Conservation (phyloP, 2,797 vertebrate species). For the Pelodytes ibericus region DNA sequence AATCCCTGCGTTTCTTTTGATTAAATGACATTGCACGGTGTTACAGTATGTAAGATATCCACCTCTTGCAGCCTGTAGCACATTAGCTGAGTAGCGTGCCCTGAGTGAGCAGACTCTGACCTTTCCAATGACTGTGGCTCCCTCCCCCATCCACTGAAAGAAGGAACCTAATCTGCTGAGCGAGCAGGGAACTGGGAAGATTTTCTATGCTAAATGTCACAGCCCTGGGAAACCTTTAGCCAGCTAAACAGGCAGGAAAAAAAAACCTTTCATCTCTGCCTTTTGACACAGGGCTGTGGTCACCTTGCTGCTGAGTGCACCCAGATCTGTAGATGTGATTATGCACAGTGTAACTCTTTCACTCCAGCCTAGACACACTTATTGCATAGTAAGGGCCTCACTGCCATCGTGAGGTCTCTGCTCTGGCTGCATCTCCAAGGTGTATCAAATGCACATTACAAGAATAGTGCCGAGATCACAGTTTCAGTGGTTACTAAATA, state of each 20-base stretch:
- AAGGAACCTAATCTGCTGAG: slow-evolving; percentile 75
- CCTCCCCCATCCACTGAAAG: slow-evolving; percentile 17
- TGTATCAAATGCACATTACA: slow-evolving; percentile 45
- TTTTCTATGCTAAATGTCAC: slow-evolving; percentile 68
- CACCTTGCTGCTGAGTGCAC: slow-evolving; percentile 1
- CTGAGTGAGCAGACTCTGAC: slow-evolving; percentile 43
- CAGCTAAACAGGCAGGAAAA: slow-evolving; percentile 27
- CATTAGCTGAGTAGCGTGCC: slow-evolving; percentile 3
- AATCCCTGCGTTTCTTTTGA: too few species aligned
- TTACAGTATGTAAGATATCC: neutral
- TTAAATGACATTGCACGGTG: too few species aligned
- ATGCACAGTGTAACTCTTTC: neutral
- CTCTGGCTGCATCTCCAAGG: slow-evolving; percentile 10
- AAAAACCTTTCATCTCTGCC: neutral
- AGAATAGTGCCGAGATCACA: slow-evolving; percentile 43
- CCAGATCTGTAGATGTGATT: neutral
- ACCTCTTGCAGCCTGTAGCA: neutral
- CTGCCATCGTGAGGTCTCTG: slow-evolving; percentile 10
- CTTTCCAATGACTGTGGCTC: slow-evolving; percentile 25
- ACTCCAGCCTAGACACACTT: neutral
- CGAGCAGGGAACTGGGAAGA: slow-evolving; percentile 58
- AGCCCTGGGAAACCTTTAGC: slow-evolving; percentile 63
- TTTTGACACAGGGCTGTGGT: neutral
- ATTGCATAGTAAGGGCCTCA: neutral
- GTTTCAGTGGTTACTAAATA: slow-evolving; percentile 43